These are phyloP conservation scores for Phortica magna DNA, from an alignment of 2,888 invertebrate species.

Conservation along the genomic window DNA sequence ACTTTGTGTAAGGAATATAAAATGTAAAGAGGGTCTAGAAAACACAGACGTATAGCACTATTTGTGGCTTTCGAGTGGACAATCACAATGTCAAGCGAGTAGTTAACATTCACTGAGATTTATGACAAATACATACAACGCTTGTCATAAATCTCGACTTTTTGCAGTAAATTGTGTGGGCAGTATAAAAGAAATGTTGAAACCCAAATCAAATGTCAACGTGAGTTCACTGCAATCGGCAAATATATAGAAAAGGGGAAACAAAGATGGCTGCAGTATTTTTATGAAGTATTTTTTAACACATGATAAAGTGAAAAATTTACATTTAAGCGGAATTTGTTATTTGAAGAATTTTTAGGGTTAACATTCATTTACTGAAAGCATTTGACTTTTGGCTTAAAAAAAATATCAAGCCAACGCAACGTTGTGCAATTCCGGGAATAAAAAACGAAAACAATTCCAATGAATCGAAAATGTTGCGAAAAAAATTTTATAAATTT, in stretches of 20 bases:
- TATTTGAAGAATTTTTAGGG: too few species aligned
- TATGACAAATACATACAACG: background rate
- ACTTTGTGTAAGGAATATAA: background rate
- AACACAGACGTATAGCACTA: background rate
- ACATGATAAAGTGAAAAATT: too few species aligned
- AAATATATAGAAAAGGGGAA: background rate
- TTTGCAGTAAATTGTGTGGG: background rate
- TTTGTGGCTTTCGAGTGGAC: background rate
- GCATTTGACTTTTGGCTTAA: too few species aligned
- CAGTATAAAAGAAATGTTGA: background rate
- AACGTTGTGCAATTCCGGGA: too few species aligned
- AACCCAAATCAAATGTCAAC: background rate
- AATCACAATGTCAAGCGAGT: background rate
- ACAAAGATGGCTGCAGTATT: too few species aligned
- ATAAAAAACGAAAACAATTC: too few species aligned
- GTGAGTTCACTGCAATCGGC: background rate
- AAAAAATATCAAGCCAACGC: too few species aligned
- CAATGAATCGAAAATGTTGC: background rate
- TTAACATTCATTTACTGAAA: too few species aligned
- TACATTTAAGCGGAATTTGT: too few species aligned
- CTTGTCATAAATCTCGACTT: conserved; percentile 14
- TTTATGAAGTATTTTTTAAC: too few species aligned
- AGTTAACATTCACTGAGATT: background rate
- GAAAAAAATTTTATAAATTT: background rate
- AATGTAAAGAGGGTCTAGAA: background rate